A percentile compares a stretch with the other conserved stretches of the same genome.
These are phyloP conservation scores for Epinotia ramella DNA, from an alignment of 2,888 invertebrate genomes.

Conservation along the genomic window DNA sequence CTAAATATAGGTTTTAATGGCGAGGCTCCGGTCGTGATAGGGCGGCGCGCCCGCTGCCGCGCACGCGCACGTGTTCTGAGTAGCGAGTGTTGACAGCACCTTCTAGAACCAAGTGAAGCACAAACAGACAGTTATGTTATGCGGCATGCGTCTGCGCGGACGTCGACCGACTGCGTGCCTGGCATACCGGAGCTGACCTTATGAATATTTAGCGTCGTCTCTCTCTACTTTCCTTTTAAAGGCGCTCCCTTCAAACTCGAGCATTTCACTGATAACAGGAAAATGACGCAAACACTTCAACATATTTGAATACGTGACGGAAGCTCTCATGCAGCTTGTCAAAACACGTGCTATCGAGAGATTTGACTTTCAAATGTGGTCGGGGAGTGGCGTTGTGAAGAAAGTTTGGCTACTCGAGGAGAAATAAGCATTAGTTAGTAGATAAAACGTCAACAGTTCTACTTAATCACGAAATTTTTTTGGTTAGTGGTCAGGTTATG, in stretches of 20 bases:
- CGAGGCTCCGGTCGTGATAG: constrained; percentile 35
- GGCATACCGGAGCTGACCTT: constrained; percentile 71
- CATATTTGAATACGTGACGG: constrained; percentile 24
- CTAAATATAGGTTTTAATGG: constrained; percentile 26
- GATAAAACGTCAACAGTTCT: background rate
- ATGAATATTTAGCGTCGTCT: constrained; percentile 74
- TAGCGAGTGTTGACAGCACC: constrained; percentile 22
- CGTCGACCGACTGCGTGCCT: constrained; percentile 70
- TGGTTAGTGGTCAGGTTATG: background rate
- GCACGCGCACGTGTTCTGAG: constrained; percentile 34
- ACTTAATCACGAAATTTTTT: background rate
- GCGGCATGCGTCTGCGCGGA: constrained; percentile 61
- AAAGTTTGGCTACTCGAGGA: constrained; percentile 21
- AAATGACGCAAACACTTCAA: constrained; percentile 46
- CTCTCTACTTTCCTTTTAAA: constrained; percentile 75
- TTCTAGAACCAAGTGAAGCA: constrained; percentile 50
- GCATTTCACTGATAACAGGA: constrained; percentile 65
- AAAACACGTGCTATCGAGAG: constrained; percentile 28
- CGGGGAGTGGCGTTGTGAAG: constrained; percentile 27
- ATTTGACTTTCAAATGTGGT: constrained; percentile 39
- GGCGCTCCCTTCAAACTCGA: constrained; percentile 58
- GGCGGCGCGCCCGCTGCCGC: constrained; percentile 19
- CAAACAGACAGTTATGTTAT: constrained; percentile 65
- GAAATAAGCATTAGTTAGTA: background rate
- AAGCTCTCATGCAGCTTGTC: constrained; percentile 19